Evolutionary conservation across 2,888 invertebrate genomes (phyloP), one percentile per base, ranked within the genome.

Genomic region (Sarcophaga subvicina): DNA sequence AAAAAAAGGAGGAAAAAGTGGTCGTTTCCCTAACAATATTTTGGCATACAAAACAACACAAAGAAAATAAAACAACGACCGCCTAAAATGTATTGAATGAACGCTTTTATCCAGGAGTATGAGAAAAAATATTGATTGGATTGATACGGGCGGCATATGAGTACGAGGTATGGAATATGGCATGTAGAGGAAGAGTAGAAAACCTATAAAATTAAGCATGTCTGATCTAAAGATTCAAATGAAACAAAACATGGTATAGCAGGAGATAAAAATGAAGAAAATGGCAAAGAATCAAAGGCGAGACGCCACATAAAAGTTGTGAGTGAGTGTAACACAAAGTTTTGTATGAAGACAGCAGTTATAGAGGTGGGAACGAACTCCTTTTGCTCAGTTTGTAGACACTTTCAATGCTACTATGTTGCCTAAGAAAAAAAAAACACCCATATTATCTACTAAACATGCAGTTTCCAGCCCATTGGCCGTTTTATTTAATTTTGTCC

Each of bases 261-360:
- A 71, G 49, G 27, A 71, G 22, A 70, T 59, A 47, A 14, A 27
- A 69, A 60, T 6, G 1, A 12, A 37, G 12, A 45, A 22, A 45
- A 71, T 54, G 59, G 10, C 12, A 54, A 20, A 67, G 49, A 20
- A 47, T 62, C 22, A 54, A 54, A 71, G 80, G 62, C 80, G 80
- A 84, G 80, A 80, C 76, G 76, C 59, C 71, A 85, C 66, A 85
- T 71, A 67, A 76, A 78, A 84, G 66, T 80, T 22, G 64, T 76
- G n/a, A 60, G 25, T 17, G 17, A 59, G 1, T 59, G 4, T 17
- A 59, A 59, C 59, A 59, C n/a, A 59, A 59, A 59, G 6, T 17
- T 59, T 59, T 14, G 59, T 59, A 59, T 59, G 17, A 59, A 59
- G 59, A 59, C n/a, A 6, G 6, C 10, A 10, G 37, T 37, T 37